Conservation (phyloP, 1,140 invertebrate species). For the Atta texana region DNA sequence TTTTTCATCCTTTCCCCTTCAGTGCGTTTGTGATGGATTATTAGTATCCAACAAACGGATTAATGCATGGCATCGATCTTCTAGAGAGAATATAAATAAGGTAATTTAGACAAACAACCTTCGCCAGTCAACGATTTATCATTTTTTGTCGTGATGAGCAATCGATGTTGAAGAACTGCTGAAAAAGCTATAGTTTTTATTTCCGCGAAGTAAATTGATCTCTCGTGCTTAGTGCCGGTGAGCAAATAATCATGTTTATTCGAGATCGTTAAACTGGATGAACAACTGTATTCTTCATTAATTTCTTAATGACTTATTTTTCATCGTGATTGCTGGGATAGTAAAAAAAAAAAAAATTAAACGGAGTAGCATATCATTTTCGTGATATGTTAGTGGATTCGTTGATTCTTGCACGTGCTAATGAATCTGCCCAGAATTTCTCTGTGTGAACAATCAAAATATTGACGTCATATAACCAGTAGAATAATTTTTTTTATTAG, state of each 20-base stretch:
- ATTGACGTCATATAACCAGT: too few relatives aligned
- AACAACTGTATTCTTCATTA: neutral
- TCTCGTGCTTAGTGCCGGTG: too few relatives aligned
- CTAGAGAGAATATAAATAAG: neutral
- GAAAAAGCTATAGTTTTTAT: neutral
- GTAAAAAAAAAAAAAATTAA: neutral
- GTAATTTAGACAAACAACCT: neutral
- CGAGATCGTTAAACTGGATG: neutral
- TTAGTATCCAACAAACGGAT: neutral
- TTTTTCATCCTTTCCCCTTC: neutral
- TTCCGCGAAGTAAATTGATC: neutral
- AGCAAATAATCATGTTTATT: neutral
- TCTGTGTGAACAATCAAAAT: neutral
- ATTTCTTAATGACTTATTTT: constrained; percentile 1
- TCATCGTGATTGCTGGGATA: neutral
- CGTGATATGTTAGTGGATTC: neutral
- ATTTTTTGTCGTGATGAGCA: neutral
- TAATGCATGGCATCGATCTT: neutral
- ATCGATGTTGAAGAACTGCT: neutral
- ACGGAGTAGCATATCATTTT: neutral
- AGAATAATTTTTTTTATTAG: neutral
- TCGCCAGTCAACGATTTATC: neutral
- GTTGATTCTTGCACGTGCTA: neutral
- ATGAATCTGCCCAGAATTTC: neutral
- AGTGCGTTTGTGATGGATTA: neutral